These are phyloP conservation scores for Sorex araneus DNA, from an alignment of 2,113 vertebrate genomes.

Conservation along the genomic window DNA sequence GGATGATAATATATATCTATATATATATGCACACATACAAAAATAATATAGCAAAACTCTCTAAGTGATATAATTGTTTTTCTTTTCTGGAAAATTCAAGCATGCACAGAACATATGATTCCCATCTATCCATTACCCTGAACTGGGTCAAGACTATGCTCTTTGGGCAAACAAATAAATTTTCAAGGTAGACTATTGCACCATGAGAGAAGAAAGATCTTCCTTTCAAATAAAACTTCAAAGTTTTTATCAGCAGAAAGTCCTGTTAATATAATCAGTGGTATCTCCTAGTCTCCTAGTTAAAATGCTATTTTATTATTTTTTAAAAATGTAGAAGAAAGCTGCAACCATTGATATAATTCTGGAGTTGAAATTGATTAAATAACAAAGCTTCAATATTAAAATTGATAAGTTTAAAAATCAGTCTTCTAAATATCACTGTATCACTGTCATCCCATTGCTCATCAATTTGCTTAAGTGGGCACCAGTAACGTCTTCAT, in stretches of 20 bases:
- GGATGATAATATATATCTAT: not conserved
- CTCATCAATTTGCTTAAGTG: no score
- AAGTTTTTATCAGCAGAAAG: not conserved
- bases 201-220: not conserved
- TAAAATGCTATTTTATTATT: not conserved
- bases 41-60: not conserved
- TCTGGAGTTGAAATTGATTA: no score
- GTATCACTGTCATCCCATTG: no score
- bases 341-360: no score
- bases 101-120: fast-evolving
- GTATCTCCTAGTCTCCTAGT: not conserved
- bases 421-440: no score
- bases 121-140: not conserved
- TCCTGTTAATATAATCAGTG: not conserved
- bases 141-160: not conserved
- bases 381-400: no score
- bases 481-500: no score
- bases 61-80: not conserved
- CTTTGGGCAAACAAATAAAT: not conserved
- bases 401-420: no score
- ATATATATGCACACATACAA: not conserved
- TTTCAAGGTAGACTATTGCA: not conserved
- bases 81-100: not conserved
- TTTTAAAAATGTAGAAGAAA: no score
- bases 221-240: not conserved